Evolutionary conservation across 2,888 invertebrate genomes (phyloP).

Genomic region (Isoperla grammatica): DNA sequence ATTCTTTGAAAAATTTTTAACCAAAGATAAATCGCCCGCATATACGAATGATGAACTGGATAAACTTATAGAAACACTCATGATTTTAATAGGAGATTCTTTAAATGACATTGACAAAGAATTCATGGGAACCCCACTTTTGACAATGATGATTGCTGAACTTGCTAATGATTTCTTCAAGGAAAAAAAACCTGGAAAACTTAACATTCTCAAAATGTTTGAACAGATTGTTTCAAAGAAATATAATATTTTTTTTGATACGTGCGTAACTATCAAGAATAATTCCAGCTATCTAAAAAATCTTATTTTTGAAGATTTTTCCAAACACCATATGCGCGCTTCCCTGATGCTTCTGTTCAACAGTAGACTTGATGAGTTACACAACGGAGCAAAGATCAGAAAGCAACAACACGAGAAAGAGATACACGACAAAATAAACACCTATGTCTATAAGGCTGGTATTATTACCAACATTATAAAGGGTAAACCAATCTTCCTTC

Average conservation of each 20-base stretch:
- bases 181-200: background rate
- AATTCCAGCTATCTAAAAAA: too few species aligned
- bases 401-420: too few species aligned
- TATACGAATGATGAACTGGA: background rate
- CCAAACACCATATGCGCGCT: background rate
- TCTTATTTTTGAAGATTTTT: too few species aligned
- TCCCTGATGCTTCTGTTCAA: background rate
- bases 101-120: background rate
- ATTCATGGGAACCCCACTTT: background rate
- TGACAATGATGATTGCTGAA: background rate
- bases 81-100: background rate
- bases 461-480: constrained; percentile 13
- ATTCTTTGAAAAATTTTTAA: background rate
- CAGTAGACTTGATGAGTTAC: background rate
- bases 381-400: background rate
- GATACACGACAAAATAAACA: too few species aligned
- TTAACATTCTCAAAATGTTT: background rate
- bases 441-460: constrained; percentile 10
- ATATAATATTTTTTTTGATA: background rate
- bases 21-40: background rate
- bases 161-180: too few species aligned
- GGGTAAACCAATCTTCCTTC: constrained; percentile 19
- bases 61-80: too few species aligned
- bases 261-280: background rate
- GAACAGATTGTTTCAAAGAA: background rate